Evolutionary conservation across 2,888 invertebrate species (phyloP).

Genomic region (Xestia c-nigrum): DNA sequence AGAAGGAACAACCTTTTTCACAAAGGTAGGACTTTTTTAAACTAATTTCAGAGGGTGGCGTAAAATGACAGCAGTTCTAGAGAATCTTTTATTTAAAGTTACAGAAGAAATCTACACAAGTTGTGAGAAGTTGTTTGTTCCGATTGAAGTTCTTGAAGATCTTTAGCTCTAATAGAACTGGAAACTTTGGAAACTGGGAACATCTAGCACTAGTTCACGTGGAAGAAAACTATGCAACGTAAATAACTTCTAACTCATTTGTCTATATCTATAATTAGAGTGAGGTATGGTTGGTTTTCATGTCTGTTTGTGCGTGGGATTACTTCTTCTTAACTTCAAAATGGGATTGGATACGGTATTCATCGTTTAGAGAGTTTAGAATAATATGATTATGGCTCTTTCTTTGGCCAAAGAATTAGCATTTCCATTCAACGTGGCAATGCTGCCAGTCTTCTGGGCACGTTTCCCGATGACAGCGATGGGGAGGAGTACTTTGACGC

Average conservation of each 20-base stretch:
- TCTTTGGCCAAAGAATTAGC: too few relatives aligned
- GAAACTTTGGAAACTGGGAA: conserved; percentile 14
- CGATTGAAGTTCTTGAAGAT: conserved; percentile 42
- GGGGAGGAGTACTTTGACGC: too few relatives aligned
- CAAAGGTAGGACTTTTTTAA: conserved; percentile 24
- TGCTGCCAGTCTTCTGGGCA: too few relatives aligned
- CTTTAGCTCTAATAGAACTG: conserved; percentile 40
- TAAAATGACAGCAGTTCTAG: conserved; percentile 44
- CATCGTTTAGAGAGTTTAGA: too few relatives aligned
- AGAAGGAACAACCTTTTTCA: not conserved
- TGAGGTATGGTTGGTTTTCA: not conserved
- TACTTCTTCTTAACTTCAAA: too few relatives aligned
- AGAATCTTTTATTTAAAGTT: conserved; percentile 49
- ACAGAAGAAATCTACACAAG: conserved; percentile 30
- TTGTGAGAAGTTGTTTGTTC: conserved; percentile 43
- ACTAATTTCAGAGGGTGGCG: conserved; percentile 14
- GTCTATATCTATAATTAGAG: not conserved
- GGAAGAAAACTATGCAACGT: not conserved
- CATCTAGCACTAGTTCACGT: conserved; percentile 12
- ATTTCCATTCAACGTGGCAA: too few relatives aligned
- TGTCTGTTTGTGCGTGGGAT: not conserved
- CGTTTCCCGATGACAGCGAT: too few relatives aligned
- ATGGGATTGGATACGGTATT: too few relatives aligned
- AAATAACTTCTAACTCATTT: conserved; percentile 7
- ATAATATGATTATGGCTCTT: too few relatives aligned